Evolutionary conservation across 2,888 invertebrate species (phyloP), one percentile per base, ranked within the genome.

Genomic region (Ophioninae sp.): DNA sequence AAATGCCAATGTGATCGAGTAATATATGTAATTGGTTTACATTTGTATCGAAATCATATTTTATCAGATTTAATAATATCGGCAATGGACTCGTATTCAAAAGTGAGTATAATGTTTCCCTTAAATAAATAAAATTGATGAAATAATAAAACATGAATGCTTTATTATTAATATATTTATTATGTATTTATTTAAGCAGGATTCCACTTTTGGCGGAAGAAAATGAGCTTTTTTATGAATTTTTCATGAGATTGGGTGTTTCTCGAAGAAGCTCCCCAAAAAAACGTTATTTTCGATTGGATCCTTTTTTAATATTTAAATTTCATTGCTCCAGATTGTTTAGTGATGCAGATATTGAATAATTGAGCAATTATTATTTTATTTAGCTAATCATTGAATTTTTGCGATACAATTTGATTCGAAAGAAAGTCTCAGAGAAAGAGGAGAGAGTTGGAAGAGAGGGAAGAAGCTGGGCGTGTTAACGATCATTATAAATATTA

Each of bases 401-500:
- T 81, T 73, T 65, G 63, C 73, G 63, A 56, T 81, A 64, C 68
- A 77, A 77, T 73, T 71, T 64, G 30, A 58, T 69, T 39, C 63
- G 79, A 59, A 10, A 69, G 64, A 17, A 68, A 37, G 22, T n/a
- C n/a, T 17, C 39, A 61, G 17, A 65, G 10, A 23, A 30, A 51
- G 64, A 58, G 73, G 51, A 37, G 63, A 61, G 61, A 67, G 65
- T 39, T 44, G 6, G 64, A 75, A 5, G 13, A 17, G 64, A 64
- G 59, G n/a, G 9, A 37, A 59, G 23, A 8, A 20, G 30, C 17
- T 8, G 13, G 13, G 17, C 22, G 59, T 69, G 56, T 67, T 65
- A 79, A 82, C 81, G 67, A 81, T 85, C 85, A 86, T 85, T 86
- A 87, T 83, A 85, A 87, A 87, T 86, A 82, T 81, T 83, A 77